phyloP scores from a whole-genome alignment of 2,797 vertebrate genomes.

The Antennarius maculatus region DNA sequence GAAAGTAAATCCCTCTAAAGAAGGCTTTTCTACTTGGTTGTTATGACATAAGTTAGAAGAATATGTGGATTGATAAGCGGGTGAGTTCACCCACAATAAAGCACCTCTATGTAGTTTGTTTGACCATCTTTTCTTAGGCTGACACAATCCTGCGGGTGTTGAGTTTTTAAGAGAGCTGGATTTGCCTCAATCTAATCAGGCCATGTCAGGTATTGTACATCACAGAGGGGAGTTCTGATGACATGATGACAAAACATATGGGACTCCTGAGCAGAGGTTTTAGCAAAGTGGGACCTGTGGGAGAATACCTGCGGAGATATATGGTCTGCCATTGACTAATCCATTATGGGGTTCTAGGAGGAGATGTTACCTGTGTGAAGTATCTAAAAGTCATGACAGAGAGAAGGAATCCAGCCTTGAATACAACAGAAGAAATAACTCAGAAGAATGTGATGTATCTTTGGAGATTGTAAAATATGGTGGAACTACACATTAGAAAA shows the following conservation, averaged over 20 bases:
- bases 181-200: conserved; percentile 23
- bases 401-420: conserved; percentile 1
- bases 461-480: neutral
- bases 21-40: neutral
- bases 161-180: conserved; percentile 7
- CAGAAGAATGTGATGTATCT: neutral
- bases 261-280: conserved; percentile 31
- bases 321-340: conserved; percentile 53
- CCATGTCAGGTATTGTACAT: conserved; percentile 31
- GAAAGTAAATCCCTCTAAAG: conserved; percentile 7
- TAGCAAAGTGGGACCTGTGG: conserved; percentile 31
- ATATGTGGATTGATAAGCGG: neutral
- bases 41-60: neutral
- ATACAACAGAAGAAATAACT: neutral
- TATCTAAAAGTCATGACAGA: conserved; percentile 8
- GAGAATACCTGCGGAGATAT: conserved; percentile 45
- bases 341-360: conserved; percentile 40
- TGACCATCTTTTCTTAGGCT: neutral
- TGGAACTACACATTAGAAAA: neutral
- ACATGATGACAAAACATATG: conserved; percentile 41
- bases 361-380: conserved; percentile 48
- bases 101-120: neutral
- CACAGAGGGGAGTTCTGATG: conserved; percentile 31
- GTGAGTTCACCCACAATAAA: neutral
- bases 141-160: neutral